Conservation (phyloP, 2,888 invertebrate species). For the Disparrhopalites patrizii region DNA sequence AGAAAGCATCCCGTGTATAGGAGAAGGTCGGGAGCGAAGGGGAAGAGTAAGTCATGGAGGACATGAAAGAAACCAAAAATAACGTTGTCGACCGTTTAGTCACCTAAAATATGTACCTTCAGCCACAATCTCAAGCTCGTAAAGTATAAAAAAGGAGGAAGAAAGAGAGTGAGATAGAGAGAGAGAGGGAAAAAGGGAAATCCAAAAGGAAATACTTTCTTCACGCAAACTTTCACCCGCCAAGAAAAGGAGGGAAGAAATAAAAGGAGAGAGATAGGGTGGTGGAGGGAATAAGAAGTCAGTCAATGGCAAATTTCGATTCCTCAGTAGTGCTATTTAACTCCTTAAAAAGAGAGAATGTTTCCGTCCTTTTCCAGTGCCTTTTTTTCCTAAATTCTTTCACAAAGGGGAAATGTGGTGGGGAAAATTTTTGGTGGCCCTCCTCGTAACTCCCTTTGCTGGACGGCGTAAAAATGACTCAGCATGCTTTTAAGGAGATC, state of each 20-base stretch:
- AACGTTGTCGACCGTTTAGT: slow-evolving; percentile 6
- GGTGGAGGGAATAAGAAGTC: neutral
- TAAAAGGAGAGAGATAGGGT: neutral
- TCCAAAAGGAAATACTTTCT: slow-evolving; percentile 11
- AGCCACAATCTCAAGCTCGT: slow-evolving; percentile 12
- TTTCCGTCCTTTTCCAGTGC: too few relatives aligned
- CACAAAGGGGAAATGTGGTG: too few relatives aligned
- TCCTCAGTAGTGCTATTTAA: too few relatives aligned
- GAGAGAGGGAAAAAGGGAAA: too few relatives aligned
- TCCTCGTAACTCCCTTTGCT: too few relatives aligned
- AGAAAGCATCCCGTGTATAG: neutral
- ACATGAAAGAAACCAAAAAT: neutral
- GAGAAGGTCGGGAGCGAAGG: neutral
- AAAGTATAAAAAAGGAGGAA: slow-evolving; percentile 14
- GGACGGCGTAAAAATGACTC: too few relatives aligned
- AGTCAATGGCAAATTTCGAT: neutral
- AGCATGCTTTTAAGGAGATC: too few relatives aligned
- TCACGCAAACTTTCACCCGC: slow-evolving; percentile 13
- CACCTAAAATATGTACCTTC: slow-evolving; percentile 14
- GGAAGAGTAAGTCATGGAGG: neutral
- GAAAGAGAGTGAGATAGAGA: too few relatives aligned
- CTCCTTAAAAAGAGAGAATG: too few relatives aligned
- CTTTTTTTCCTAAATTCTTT: too few relatives aligned
- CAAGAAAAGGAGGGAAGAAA: neutral
- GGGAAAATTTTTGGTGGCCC: too few relatives aligned